These are phyloP conservation scores for Nesidiocoris tenuis DNA, from an alignment of 2,888 invertebrate genomes.

Conservation along the genomic window DNA sequence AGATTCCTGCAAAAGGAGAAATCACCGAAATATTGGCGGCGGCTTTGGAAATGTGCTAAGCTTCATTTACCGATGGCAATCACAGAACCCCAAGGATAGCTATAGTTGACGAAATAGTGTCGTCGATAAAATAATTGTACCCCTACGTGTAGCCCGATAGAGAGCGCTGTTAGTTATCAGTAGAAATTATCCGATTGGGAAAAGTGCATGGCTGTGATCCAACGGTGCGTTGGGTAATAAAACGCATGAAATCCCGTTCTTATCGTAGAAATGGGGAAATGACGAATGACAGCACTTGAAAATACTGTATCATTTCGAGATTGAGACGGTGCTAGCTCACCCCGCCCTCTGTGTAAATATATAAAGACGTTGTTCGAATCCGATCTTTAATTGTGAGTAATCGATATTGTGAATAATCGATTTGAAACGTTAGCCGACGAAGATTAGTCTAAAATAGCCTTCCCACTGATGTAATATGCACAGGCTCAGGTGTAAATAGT, in stretches of 20 bases:
- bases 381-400: no score
- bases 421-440: neutral
- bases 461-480: neutral
- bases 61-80: neutral
- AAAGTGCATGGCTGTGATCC: neutral
- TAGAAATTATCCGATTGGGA: neutral
- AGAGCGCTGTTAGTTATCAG: neutral
- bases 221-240: neutral
- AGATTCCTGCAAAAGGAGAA: conserved; percentile 24
- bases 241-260: neutral
- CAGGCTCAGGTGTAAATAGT: neutral
- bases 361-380: neutral
- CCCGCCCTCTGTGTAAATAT: neutral
- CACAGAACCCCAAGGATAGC: neutral
- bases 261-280: neutral
- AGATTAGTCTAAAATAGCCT: neutral
- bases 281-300: neutral
- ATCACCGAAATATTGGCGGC: neutral
- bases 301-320: neutral
- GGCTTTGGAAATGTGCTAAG: neutral
- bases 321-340: neutral
- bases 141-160: neutral
- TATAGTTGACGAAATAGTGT: neutral
- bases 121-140: neutral
- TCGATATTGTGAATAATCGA: no score